These are phyloP conservation scores for Dolichallabes microphthalmus DNA, from an alignment of 2,113 vertebrate species.

Conservation along the genomic window DNA sequence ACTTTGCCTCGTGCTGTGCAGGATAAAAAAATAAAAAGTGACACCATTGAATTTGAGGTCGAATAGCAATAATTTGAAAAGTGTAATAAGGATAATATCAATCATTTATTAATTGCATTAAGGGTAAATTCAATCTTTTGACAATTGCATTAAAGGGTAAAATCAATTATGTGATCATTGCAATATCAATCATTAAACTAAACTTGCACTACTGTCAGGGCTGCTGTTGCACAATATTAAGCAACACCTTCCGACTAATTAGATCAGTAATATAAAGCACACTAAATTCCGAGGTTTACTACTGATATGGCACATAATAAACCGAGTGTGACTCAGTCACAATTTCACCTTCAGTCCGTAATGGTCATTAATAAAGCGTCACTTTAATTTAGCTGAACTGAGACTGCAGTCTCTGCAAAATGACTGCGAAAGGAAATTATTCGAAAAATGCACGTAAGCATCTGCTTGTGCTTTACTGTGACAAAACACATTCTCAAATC, in stretches of 20 bases:
- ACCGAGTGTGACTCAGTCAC: no score
- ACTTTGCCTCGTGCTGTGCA: not conserved
- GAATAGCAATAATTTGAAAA: no score
- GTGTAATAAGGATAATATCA: no score
- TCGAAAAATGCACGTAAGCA: not conserved
- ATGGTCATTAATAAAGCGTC: not conserved
- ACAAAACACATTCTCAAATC: not conserved
- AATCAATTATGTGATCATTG: not conserved
- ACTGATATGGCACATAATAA: no score
- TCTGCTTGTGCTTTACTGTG: not conserved
- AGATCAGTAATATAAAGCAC: not conserved
- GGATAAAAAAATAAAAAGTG: not conserved
- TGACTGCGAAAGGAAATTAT: not conserved
- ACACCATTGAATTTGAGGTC: not conserved
- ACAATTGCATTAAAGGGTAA: no score
- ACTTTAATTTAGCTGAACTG: not conserved
- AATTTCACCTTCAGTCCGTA: no score
- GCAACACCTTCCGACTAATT: not conserved
- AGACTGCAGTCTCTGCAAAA: not conserved
- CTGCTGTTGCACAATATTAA: not conserved
- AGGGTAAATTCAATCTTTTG: no score
- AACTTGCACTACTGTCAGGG: not conserved
- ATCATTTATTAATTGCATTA: no score
- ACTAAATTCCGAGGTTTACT: not conserved
- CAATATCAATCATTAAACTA: not conserved